phyloP scores from a whole-genome alignment of 2,888 invertebrate species.

The Phytoseiulus persimilis region DNA sequence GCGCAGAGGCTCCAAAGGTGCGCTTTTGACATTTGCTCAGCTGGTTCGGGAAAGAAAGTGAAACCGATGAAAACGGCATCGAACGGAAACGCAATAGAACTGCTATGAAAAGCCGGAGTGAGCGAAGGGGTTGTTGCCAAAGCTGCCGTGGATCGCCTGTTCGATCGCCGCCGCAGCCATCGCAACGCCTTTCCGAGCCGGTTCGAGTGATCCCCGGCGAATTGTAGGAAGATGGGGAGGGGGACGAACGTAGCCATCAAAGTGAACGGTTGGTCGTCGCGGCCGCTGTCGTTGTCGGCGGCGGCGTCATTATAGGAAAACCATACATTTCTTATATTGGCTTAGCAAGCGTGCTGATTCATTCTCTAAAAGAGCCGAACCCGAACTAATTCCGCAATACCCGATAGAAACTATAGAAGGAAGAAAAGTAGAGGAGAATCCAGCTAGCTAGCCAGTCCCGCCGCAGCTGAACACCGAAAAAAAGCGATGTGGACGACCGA shows the following conservation, averaged over 20 bases:
- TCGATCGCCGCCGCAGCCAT: neutral
- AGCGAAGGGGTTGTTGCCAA: neutral
- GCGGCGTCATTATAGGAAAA: neutral
- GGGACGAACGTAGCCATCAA: neutral
- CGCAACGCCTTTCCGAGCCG: neutral
- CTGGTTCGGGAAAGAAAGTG: neutral
- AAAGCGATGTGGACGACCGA: neutral
- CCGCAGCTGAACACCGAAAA: neutral
- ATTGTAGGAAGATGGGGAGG: neutral
- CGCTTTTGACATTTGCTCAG: neutral
- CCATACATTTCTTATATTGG: slow-evolving; percentile 5
- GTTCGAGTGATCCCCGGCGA: neutral
- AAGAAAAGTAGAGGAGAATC: neutral
- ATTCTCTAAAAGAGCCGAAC: neutral
- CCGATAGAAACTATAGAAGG: slow-evolving; percentile 5
- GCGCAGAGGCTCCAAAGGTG: neutral
- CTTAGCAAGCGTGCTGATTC: neutral
- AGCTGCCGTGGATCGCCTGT: neutral
- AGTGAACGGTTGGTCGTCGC: neutral
- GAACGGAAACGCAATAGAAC: neutral
- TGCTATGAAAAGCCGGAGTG: neutral
- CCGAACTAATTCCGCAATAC: neutral
- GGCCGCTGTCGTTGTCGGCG: neutral
- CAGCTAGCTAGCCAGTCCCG: neutral
- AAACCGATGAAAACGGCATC: neutral